Conservation (phyloP, 2,113 vertebrate species). For the Perca schrenkii region DNA sequence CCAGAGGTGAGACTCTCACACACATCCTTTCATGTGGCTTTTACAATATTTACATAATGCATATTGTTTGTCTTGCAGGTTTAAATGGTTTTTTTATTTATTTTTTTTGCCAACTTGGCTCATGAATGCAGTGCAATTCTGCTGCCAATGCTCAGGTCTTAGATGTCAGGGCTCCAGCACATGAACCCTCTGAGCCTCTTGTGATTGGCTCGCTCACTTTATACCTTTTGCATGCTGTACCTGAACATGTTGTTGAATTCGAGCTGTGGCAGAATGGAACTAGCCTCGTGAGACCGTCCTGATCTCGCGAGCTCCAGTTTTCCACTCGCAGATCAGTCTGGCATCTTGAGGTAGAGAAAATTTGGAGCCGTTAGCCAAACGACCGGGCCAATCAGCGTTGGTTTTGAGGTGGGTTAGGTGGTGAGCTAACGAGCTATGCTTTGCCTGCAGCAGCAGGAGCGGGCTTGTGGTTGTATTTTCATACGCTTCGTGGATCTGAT, state of each 20-base stretch:
- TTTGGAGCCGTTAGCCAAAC: no score
- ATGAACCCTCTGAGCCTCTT: background rate
- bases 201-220: background rate
- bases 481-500: no score
- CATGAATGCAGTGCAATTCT: background rate
- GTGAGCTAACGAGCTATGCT: no score
- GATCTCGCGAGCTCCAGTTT: no score
- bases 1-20: conserved; percentile 88
- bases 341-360: no score
- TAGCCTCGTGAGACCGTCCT: no score
- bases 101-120: background rate
- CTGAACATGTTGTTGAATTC: background rate
- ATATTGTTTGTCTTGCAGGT: background rate
- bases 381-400: no score
- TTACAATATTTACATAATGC: background rate
- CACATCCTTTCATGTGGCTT: background rate
- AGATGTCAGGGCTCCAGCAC: background rate
- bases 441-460: no score
- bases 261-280: background rate
- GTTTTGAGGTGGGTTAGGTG: no score
- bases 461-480: no score
- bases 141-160: background rate
- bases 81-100: background rate
- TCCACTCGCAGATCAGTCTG: no score
- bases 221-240: background rate